These are phyloP conservation scores for Phaethornis superciliosus DNA, from an alignment of 2,113 vertebrate genomes.

Conservation along the genomic window DNA sequence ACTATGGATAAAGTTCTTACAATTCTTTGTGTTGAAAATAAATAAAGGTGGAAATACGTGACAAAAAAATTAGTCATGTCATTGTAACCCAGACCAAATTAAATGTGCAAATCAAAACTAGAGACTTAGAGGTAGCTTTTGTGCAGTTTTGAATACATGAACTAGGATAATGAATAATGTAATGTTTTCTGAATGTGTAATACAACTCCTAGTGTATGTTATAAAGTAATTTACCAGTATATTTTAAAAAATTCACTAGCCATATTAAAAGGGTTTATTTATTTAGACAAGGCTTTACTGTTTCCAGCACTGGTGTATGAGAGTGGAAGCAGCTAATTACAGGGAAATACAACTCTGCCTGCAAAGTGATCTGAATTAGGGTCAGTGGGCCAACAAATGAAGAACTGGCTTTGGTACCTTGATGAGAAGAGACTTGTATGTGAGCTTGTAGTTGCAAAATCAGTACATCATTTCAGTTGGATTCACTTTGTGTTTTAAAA, in stretches of 20 bases:
- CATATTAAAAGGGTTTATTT: background rate
- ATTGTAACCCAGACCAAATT: background rate
- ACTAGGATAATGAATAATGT: background rate
- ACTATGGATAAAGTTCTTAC: background rate
- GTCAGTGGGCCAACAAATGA: background rate
- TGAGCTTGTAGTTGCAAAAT: background rate
- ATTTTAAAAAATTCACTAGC: background rate
- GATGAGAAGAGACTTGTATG: background rate
- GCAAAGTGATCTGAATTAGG: background rate
- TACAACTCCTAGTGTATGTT: background rate
- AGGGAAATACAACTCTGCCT: background rate
- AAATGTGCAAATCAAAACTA: background rate
- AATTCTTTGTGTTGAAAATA: background rate
- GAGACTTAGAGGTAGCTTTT: background rate
- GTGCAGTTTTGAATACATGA: background rate
- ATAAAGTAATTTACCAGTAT: background rate
- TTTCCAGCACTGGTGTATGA: background rate
- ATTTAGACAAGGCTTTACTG: background rate
- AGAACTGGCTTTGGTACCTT: background rate
- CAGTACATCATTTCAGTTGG: background rate
- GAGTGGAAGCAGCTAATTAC: background rate
- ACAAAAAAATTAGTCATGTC: background rate
- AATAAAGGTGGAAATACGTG: background rate
- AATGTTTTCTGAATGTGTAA: background rate
- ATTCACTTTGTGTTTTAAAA: background rate